A percentile compares a stretch with the other conserved stretches of the same genome.
These are phyloP conservation scores for Latrodectus elegans DNA, from an alignment of 2,888 invertebrate genomes.

Conservation along the genomic window DNA sequence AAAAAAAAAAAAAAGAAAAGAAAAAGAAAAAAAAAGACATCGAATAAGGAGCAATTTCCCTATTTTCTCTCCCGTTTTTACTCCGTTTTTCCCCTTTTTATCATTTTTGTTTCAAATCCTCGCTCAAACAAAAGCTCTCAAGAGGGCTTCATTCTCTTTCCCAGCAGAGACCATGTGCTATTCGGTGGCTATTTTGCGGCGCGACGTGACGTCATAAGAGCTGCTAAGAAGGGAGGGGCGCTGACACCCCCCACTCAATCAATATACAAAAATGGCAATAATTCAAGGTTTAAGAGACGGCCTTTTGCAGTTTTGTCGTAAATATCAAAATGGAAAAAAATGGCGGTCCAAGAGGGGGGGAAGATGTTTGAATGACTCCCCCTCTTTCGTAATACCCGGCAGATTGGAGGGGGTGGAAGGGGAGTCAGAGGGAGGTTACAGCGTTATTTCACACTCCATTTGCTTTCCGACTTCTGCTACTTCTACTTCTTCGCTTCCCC, in stretches of 20 bases:
- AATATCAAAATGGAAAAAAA: slow-evolving; percentile 53
- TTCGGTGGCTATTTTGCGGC: slow-evolving; percentile 11
- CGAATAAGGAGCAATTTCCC: too few species aligned
- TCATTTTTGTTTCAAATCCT: too few species aligned
- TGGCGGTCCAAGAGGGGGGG: not conserved
- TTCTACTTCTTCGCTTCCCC: slow-evolving; percentile 23
- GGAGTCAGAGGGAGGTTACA: slow-evolving; percentile 21
- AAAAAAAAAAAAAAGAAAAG: too few species aligned
- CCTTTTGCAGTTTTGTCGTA: slow-evolving; percentile 66
- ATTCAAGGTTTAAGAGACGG: slow-evolving; percentile 67
- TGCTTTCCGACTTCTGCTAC: slow-evolving; percentile 67
- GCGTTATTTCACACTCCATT: slow-evolving; percentile 68
- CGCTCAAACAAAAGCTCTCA: too few species aligned
- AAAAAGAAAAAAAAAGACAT: too few species aligned
- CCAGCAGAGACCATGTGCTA: too few species aligned
- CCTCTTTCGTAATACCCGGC: slow-evolving; percentile 2
- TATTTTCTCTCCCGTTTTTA: too few species aligned
- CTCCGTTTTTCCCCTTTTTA: too few species aligned
- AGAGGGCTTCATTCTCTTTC: too few species aligned
- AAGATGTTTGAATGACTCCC: slow-evolving; percentile 52
- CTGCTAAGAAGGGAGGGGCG: not conserved
- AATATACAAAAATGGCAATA: slow-evolving; percentile 68
- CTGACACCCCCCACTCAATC: slow-evolving; percentile 37
- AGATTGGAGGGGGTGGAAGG: slow-evolving; percentile 12
- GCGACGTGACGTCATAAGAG: slow-evolving; percentile 44